Evolutionary conservation across 2,113 vertebrate species (phyloP), one percentile per base, ranked within the genome.

Genomic region (Pseudorasbora parva): DNA sequence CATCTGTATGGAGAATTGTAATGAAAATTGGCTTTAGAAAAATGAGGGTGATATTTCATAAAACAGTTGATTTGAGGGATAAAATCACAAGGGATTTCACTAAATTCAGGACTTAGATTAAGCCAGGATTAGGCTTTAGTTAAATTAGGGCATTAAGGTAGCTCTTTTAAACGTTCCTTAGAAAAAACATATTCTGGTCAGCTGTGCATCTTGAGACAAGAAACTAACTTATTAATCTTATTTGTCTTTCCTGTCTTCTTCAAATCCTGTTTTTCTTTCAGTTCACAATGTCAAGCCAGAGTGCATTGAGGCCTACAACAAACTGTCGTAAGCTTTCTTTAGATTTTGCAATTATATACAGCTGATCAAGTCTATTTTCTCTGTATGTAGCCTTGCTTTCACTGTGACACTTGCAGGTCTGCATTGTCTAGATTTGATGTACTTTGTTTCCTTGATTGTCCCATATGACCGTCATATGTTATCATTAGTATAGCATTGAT

Each of bases 241-340:
- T 37, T 37, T 37, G 19, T 7, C 27, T 37, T 86, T 85, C 59
- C 83, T 83, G 87, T 73, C 83, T 49, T 89, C 85, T 72, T 37
- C 33, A 47, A 84, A 68, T 27, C 5, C 17, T 79, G 3, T 33
- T 25, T 82, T 82, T 66, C 87, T 91, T 87, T 85, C 90, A 99
- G 98, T 99, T 95, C 97, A 99, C 92, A 97, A 96, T 0, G 95
- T 99, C 89, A 99, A 99, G 91, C 97, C 97, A 0, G 97, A 99
- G 78, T 98, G 93, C 87, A 91, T 97, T 92, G 96, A 98, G 0
- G 91, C 93, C 27, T 99, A 99, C 92, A 99, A 98, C 94, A 92
- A 87, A 87, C 93, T 99, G n/a, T 95, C 97, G 97, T 99, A 89
- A 95, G 97, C 43, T 14, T 10, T 9, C 15, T 49, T 66, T 91